A percentile compares a stretch with the other conserved stretches of the same genome.
phyloP scores from a whole-genome alignment of 2,113 vertebrate species.

The Ascaphus truei region DNA sequence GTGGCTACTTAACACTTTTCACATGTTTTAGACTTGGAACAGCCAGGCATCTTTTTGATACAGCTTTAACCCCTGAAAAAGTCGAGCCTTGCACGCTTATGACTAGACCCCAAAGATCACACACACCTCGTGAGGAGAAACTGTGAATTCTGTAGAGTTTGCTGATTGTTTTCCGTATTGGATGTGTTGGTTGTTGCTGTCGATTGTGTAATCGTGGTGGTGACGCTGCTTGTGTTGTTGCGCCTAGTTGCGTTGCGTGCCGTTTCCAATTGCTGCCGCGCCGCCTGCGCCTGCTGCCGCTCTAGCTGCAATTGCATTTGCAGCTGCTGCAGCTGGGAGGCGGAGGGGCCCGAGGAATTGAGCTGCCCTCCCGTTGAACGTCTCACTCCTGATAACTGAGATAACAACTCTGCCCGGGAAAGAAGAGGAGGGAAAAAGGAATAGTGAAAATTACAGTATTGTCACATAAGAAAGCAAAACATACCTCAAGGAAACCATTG shows the following conservation, averaged over 20 bases:
- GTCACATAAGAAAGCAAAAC: too few species aligned
- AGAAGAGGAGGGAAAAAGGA: too few species aligned
- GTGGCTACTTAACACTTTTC: too few species aligned
- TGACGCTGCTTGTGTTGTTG: slow-evolving; percentile 84
- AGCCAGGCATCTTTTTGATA: too few species aligned
- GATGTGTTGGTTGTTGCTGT: slow-evolving; percentile 74
- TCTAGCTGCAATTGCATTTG: slow-evolving; percentile 98
- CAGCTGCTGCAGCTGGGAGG: slow-evolving; percentile 95
- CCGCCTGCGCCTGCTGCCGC: slow-evolving; percentile 92
- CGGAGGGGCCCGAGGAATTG: slow-evolving; percentile 93
- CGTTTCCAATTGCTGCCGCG: slow-evolving; percentile 90
- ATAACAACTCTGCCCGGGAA: slow-evolving; percentile 86
- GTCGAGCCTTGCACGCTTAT: too few species aligned
- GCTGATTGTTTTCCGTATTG: slow-evolving; percentile 80
- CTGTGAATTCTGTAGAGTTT: slow-evolving; percentile 86
- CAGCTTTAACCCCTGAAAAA: too few species aligned
- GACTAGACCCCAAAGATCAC: too few species aligned
- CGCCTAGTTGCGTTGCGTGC: slow-evolving; percentile 87
- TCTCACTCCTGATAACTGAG: slow-evolving; percentile 94
- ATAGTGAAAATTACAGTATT: too few species aligned
- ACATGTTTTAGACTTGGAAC: too few species aligned
- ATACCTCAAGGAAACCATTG: too few species aligned
- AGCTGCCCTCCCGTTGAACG: slow-evolving; percentile 94
- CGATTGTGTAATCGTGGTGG: slow-evolving; percentile 79
- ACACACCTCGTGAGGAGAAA: slow-evolving; percentile 93